Conservation (phyloP, 2,888 invertebrate genomes). For the Agriopis leucophaearia region DNA sequence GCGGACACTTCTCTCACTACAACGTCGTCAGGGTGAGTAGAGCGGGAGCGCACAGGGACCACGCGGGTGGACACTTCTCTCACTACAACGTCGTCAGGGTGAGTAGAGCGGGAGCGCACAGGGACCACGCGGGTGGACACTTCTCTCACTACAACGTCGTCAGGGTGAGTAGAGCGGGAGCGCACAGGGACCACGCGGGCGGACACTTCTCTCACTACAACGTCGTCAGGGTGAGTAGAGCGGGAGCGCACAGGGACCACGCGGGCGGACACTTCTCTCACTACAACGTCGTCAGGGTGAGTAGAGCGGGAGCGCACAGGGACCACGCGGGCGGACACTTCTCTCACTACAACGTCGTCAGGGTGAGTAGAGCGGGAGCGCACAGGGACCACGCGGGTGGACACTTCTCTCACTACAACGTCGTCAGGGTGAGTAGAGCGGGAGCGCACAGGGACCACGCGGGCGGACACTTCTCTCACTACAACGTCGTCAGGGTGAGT, state of each 20-base stretch:
- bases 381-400: conserved; percentile 87
- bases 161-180: conserved; percentile 5
- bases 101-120: background rate
- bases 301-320: background rate
- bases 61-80: conserved; percentile 93
- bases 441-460: conserved; percentile 66
- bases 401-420: conserved; percentile 93
- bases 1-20: conserved; percentile 94
- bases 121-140: conserved; percentile 89
- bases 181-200: conserved; percentile 85
- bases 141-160: conserved; percentile 92
- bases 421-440: conserved; percentile 12
- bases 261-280: conserved; percentile 94
- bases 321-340: conserved; percentile 91
- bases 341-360: conserved; percentile 89
- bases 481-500: conserved; percentile 79
- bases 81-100: conserved; percentile 88
- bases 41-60: no score
- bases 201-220: conserved; percentile 94
- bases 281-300: conserved; percentile 85
- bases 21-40: conserved; percentile 66
- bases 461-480: conserved; percentile 94
- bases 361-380: conserved; percentile 6
- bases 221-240: conserved; percentile 15
- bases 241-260: conserved; percentile 18